Evolutionary conservation across 1,140 invertebrate genomes (phyloP), one percentile per base, ranked within the genome.

Genomic region (Magallana angulata): DNA sequence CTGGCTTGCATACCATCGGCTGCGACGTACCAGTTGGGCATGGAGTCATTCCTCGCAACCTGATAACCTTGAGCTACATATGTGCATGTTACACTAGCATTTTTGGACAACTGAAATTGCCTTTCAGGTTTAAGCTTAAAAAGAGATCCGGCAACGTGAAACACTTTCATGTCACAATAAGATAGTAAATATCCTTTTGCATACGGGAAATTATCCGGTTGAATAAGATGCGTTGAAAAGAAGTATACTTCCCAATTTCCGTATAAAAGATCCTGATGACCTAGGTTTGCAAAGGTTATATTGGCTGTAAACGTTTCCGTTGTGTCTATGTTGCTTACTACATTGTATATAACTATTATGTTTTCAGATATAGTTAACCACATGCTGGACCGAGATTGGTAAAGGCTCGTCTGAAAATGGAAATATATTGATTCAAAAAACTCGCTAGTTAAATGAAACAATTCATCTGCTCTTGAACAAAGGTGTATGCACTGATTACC

Each of bases 21-120:
- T 1, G 85, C 82, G 11, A 93, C 87, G 59, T 91, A 93, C 92
- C 91, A 93, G 57, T 93, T 93, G 1, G 92, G 92, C 87, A 93
- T 91, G 16, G 89, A 88, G 57, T 94, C 93, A 36, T 91, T 92
- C 7, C 82, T 89, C 0, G 93, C 92, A 7, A 92, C 92, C 16
- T 89, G 91, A 91, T 91, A 94, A 71, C 90, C 88, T 71, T 91
- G 82, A 9, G 90, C 86, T 16, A 92, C 80, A 14, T 83, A 64
- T 68, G 91, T 87, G n/a, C 82, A 64, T 9, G 88, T 80, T 9
- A 30, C 36, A 58, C 3, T 11, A 57, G 88, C 57, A 6, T 86
- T 86, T 4, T 88, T 84, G 1, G 76, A n/a, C 56, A 93, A 59
- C 7, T 0, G 0, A 56, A 82, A 82, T 14, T 57, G 6, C n/a